A percentile compares a stretch with the other conserved stretches of the same genome.
These are phyloP conservation scores for Microtus californicus DNA, from an alignment of 2,797 vertebrate species.

Conservation along the genomic window DNA sequence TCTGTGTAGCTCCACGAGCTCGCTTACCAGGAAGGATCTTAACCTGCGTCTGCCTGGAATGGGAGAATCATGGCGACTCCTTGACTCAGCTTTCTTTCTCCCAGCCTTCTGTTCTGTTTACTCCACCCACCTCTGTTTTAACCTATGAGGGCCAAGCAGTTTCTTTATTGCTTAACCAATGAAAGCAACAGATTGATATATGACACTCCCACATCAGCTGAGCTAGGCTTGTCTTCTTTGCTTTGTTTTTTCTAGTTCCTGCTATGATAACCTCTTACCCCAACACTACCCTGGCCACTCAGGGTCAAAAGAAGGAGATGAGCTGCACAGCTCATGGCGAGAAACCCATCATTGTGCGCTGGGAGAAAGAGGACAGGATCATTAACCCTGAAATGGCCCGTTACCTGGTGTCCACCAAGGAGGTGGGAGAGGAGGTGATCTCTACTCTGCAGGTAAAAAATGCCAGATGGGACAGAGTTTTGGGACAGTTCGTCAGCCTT, in stretches of 20 bases:
- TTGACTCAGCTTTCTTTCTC: too few relatives aligned
- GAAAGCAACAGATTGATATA: too few relatives aligned
- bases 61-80: too few relatives aligned
- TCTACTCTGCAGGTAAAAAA: constrained; percentile 95
- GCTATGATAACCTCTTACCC: constrained; percentile 99
- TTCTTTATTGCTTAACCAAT: too few relatives aligned
- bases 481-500: too few relatives aligned
- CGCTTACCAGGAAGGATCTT: too few relatives aligned
- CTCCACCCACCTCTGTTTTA: too few relatives aligned
- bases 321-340: constrained; percentile 98
- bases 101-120: too few relatives aligned
- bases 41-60: too few relatives aligned
- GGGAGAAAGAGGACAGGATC: constrained; percentile 99
- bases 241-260: constrained; percentile 90
- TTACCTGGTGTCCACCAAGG: constrained; percentile 97
- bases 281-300: constrained; percentile 97
- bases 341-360: constrained; percentile 99
- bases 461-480: accelerated
- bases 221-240: constrained; percentile 43
- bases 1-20: too few relatives aligned
- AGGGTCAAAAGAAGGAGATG: constrained; percentile 98
- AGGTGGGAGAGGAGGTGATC: constrained; percentile 96
- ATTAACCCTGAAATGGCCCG: constrained; percentile 99
- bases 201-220: too few relatives aligned
- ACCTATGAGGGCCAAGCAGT: too few relatives aligned